Base-by-base conservation (phyloP, 1,140 invertebrate species). In the Trichomalopsis sarcophagae region DNA sequence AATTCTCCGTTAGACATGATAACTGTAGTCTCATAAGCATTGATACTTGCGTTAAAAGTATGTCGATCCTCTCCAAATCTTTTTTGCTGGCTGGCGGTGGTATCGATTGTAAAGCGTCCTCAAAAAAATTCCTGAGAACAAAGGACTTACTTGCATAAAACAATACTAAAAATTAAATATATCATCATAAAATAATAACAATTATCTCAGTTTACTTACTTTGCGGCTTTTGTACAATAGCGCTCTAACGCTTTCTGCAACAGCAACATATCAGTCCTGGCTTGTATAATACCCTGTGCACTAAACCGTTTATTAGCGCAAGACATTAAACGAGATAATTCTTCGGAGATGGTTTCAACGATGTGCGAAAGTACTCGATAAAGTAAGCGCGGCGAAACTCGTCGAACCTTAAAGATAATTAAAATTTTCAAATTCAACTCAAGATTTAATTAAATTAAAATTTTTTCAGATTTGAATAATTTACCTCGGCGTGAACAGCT, bases 401-500 rank as follows among this genome's bases (percentile, higher is more conserved):
- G 95, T 89, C 96, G 96, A 55, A 97, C 96, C 96, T 97, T 86
- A 17, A 89, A 87, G 88, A 85, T 85, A 79, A 78, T 79, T 79
- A 86, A 7, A 69, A 83, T 36, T 17, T 27, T 81, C 47, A 50
- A 79, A 33, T 30, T 14, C 27, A 9, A 50, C 30, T 36, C 4
- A 21, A 62, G 7, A 21, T n/a, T 6, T 5, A 62, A 27, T 27
- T 2, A 27, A 27, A 27, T 27, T 62, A 21, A 62, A 13, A 10
- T 17, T 55, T 5, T 62, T 6, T 9, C 6, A 7, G 17, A 1
- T 62, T 17, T 17, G 0, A 62, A n/a, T 62, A 3, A 1, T 3
- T 92, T 90, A 98, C 97, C 95, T 99, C 98, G 14, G 97, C 97
- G 93, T 98, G 97, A 10, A 99, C 97, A 84, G 96, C 96, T 44